A percentile compares a stretch with the other conserved stretches of the same genome.
These are phyloP conservation scores for Pantherophis alleghaniensis DNA, from an alignment of 2,797 vertebrate genomes.

Conservation along the genomic window DNA sequence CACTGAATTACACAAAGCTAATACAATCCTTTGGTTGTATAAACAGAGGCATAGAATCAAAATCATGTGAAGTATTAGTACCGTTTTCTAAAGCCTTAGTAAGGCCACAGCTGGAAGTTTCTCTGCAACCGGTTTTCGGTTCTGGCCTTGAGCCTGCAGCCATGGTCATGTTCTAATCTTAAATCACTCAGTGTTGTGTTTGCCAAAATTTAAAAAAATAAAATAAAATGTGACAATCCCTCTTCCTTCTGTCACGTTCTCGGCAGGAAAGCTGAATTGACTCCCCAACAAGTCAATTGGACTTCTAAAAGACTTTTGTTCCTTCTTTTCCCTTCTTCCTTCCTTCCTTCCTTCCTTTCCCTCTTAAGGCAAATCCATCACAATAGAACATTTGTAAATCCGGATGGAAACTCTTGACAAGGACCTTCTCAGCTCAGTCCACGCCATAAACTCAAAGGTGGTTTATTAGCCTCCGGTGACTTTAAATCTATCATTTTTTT, in stretches of 20 bases:
- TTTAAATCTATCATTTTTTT: not conserved
- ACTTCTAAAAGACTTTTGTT: conserved; percentile 44
- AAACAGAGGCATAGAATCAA: too few species aligned
- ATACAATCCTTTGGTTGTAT: too few species aligned
- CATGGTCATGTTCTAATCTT: conserved; percentile 11
- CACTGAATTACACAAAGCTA: too few species aligned
- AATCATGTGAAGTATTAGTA: too few species aligned
- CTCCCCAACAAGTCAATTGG: conserved; percentile 54
- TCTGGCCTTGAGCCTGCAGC: not conserved
- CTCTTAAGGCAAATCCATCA: not conserved
- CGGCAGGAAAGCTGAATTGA: conserved; percentile 50
- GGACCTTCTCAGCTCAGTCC: not conserved
- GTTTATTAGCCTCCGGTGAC: not conserved
- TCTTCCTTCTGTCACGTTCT: conserved; percentile 26
- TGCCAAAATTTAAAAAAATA: not conserved
- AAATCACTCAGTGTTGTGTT: conserved; percentile 34
- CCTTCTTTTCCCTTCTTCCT: conserved; percentile 34
- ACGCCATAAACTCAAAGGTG: not conserved
- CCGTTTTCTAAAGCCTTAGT: too few species aligned
- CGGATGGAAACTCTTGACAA: conserved; percentile 14
- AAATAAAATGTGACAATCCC: conserved; percentile 26
- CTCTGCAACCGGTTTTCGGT: not conserved
- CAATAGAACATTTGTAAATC: conserved; percentile 37
- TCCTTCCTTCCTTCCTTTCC: conserved; percentile 49
- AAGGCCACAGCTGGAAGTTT: too few species aligned